phyloP scores from a whole-genome alignment of 2,888 invertebrate genomes.

The Helleia helle region DNA sequence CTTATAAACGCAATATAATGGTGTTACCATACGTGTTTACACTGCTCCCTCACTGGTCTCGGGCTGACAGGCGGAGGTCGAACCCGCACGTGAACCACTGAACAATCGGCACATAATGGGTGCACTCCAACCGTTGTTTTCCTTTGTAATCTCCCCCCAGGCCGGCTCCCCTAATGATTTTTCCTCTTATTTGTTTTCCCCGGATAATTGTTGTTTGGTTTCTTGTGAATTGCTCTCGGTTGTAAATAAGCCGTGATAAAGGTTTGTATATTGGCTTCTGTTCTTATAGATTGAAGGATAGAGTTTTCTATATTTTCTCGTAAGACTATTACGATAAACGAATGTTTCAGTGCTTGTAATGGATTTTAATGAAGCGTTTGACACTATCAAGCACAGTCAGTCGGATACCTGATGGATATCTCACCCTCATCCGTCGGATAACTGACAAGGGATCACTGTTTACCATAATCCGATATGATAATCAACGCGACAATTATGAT shows the following conservation, averaged over 20 bases:
- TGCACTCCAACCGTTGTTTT: constrained; percentile 46
- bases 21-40: constrained; percentile 24
- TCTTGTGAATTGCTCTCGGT: constrained; percentile 60
- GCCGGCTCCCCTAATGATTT: constrained; percentile 59
- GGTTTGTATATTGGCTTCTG: constrained; percentile 23
- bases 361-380: too few species aligned
- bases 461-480: too few species aligned
- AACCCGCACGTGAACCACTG: constrained; percentile 33
- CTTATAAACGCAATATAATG: neutral
- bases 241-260: constrained; percentile 37
- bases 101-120: constrained; percentile 37
- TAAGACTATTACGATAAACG: too few species aligned
- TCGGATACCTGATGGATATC: too few species aligned
- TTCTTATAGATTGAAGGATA: too few species aligned
- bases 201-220: constrained; percentile 68
- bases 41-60: constrained; percentile 51
- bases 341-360: too few species aligned
- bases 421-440: too few species aligned
- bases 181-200: constrained; percentile 70
- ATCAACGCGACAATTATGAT: too few species aligned
- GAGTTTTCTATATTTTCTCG: too few species aligned
- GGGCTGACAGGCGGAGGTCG: constrained; percentile 52
- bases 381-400: too few species aligned
- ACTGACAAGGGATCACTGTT: too few species aligned
- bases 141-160: constrained; percentile 57